Evolutionary conservation across 2,888 invertebrate genomes (phyloP).

Genomic region (Ceriagrion tenellum): DNA sequence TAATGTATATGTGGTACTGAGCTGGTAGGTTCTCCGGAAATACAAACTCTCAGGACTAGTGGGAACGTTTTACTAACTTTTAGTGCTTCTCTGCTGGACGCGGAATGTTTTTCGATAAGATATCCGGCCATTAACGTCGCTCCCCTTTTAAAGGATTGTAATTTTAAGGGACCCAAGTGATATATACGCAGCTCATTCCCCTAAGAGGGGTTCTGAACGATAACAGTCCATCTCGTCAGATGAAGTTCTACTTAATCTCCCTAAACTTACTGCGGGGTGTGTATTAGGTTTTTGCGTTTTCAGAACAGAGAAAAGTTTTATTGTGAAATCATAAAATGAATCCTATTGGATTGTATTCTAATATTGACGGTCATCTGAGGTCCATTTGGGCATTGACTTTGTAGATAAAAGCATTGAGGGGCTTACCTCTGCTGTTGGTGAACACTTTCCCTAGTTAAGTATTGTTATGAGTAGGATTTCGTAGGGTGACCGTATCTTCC

Average conservation of each 20-base stretch:
- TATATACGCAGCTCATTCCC: not conserved
- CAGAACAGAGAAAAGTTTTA: too few species aligned
- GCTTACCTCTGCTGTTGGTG: too few species aligned
- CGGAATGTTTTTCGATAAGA: not conserved
- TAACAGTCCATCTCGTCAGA: not conserved
- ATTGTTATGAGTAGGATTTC: too few species aligned
- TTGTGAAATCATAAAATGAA: too few species aligned
- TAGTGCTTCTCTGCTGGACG: not conserved
- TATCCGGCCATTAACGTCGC: not conserved
- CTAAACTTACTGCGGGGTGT: not conserved
- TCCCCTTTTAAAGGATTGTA: not conserved
- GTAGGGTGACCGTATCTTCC: too few species aligned
- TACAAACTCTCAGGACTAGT: not conserved
- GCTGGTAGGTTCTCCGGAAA: not conserved
- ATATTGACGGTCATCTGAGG: too few species aligned
- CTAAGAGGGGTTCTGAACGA: not conserved
- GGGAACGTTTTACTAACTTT: not conserved
- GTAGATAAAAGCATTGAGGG: too few species aligned
- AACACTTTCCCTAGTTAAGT: too few species aligned
- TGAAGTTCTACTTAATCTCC: not conserved
- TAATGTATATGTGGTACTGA: not conserved
- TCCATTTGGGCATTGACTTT: too few species aligned
- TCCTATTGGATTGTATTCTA: too few species aligned
- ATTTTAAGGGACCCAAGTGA: not conserved
- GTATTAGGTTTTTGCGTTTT: too few species aligned